Evolutionary conservation across 2,113 vertebrate species (phyloP), one percentile per base, ranked within the genome.

Genomic region (Albula glossodonta): DNA sequence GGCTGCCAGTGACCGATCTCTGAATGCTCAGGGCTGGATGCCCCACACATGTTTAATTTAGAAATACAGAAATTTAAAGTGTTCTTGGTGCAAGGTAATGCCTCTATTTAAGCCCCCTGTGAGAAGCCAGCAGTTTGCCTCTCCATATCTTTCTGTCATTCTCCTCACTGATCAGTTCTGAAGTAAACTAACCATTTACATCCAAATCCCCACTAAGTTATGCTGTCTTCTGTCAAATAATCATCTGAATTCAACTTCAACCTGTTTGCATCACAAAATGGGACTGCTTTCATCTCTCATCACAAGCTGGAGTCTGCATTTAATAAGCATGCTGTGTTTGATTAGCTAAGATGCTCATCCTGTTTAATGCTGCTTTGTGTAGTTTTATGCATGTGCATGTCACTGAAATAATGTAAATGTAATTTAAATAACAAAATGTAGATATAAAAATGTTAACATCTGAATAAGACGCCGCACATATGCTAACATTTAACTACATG

Each of bases 181-280:
- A 66, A 83, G 70, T 83, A 17, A 83, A 63, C 49, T 56, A 78
- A 85, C 74, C 74, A 41, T 41, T 57, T 17, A 79, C 78, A 6
- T 79, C 78, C 11, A 17, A 50, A 79, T 25, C 15, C 10, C 77
- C 50, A 15, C 13, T 3, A 3, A 11, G 17, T 79, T 17, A 74
- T 31, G 8, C 5, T 22, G 5, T 60, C 56, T 41, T 15, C 56
- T 66, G 60, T 19, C 60, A 8, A 22, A 19, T 66, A 74, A 74
- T 74, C 2, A 25, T 25, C n/a, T 74, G 22, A n/a, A 25, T 74
- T 74, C 5, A 74, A 74, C 70, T 25, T 4, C 22, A 31, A 74
- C n/a, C n/a, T 74, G n/a, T 74, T 5, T 31, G 22, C 22, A 74
- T 74, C 4, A 22, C 9, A n/a, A 66, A 66, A 66, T 66, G 17